Percentiles rank a stretch among this genome's conserved stretches.
Evolutionary conservation across 2,797 vertebrate species (phyloP).

Genomic region (Phrynocephalus forsythii): DNA sequence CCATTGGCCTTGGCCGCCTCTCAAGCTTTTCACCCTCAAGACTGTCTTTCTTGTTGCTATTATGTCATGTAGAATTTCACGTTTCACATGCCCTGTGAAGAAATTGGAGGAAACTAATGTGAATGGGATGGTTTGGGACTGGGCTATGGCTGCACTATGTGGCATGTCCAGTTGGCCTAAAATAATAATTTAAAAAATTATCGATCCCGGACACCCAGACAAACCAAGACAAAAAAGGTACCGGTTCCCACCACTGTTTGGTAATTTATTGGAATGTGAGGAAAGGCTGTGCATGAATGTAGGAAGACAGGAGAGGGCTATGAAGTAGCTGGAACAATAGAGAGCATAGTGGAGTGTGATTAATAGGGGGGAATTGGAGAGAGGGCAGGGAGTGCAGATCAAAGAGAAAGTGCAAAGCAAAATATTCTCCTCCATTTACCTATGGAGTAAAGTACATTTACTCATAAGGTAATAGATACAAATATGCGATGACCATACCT

Average conservation of each 20-base stretch:
- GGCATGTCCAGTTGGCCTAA: background rate
- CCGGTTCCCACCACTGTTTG: background rate
- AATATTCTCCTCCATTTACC: too few species aligned
- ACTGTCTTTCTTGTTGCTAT: too few species aligned
- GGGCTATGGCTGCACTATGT: background rate
- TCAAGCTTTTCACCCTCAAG: too few species aligned
- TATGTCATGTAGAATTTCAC: background rate
- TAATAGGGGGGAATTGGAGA: background rate
- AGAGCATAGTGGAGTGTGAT: background rate
- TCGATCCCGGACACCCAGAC: too few species aligned
- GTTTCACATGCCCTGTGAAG: background rate
- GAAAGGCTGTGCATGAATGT: background rate
- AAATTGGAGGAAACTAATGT: background rate
- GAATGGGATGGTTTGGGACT: background rate
- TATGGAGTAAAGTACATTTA: too few species aligned
- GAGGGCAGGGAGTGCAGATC: too few species aligned
- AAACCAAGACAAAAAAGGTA: background rate
- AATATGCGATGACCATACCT: too few species aligned
- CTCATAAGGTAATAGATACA: too few species aligned
- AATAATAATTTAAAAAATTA: background rate
- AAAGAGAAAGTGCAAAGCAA: too few species aligned
- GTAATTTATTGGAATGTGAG: background rate
- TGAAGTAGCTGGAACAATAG: background rate
- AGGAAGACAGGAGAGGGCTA: background rate
- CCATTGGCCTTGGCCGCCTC: too few species aligned